phyloP scores from a whole-genome alignment of 1,140 invertebrate genomes.

The Meloidogyne hapla region DNA sequence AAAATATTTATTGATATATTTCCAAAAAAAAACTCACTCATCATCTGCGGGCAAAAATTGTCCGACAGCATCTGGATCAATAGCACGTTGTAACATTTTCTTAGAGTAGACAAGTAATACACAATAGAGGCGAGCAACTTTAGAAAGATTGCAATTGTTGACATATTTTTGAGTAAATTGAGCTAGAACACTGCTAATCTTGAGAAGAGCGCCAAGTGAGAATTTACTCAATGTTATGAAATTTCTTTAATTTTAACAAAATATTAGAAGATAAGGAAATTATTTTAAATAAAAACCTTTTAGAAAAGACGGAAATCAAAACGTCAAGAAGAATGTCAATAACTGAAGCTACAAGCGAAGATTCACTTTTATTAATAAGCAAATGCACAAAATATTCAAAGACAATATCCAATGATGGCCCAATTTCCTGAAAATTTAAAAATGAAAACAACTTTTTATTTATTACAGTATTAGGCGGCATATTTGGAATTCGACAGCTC shows the following conservation, averaged over 20 bases:
- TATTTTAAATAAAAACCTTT: not conserved
- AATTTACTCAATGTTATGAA: conserved; percentile 12
- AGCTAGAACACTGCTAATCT: conserved; percentile 7
- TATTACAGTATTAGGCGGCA: not conserved
- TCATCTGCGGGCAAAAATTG: not conserved
- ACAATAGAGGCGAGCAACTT: conserved; percentile 10
- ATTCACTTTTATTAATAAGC: not conserved
- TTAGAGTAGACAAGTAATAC: not conserved
- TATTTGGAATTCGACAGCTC: not conserved
- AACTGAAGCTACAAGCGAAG: not conserved
- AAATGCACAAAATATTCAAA: conserved; percentile 6
- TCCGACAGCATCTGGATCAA: not conserved
- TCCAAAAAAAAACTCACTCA: not conserved
- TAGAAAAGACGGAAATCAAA: conserved; percentile 32
- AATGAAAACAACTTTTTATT: not conserved
- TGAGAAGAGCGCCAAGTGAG: not conserved
- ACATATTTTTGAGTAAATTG: conserved; percentile 9
- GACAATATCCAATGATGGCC: not conserved
- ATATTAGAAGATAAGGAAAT: not conserved
- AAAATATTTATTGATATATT: not conserved
- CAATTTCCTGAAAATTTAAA: conserved; percentile 3
- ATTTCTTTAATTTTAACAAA: not conserved
- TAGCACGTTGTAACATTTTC: not conserved
- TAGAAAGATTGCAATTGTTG: not conserved
- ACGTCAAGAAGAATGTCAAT: conserved; percentile 3